phyloP scores from a whole-genome alignment of 2,888 invertebrate species.

The Metacarcinus magister region DNA sequence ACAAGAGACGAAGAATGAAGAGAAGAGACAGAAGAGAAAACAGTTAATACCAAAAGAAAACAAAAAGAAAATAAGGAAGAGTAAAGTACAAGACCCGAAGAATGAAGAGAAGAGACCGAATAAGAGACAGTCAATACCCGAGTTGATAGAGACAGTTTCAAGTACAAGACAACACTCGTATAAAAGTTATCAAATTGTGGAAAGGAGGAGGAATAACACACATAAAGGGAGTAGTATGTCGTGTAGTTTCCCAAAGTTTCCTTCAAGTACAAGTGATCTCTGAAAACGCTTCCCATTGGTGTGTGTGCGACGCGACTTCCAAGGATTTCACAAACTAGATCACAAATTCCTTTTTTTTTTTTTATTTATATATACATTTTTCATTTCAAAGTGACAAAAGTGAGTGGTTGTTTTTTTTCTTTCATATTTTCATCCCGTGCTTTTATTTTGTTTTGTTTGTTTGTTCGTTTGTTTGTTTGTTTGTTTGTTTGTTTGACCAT shows the following conservation, averaged over 20 bases:
- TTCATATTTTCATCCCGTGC: background rate
- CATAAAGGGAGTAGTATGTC: background rate
- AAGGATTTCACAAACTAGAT: background rate
- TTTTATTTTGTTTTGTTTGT: constrained; percentile 4
- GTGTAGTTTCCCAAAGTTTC: background rate
- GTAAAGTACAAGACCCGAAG: background rate
- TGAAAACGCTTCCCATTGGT: background rate
- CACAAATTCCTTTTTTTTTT: background rate
- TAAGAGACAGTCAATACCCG: background rate
- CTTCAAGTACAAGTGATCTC: background rate
- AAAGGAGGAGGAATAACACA: background rate
- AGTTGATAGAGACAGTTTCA: background rate
- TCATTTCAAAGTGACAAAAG: background rate
- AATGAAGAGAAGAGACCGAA: too few species aligned
- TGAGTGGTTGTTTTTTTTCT: background rate
- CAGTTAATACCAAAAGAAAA: background rate
- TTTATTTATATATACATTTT: background rate
- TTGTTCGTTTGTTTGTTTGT: too few species aligned
- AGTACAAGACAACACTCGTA: background rate
- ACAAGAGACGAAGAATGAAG: background rate
- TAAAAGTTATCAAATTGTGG: background rate
- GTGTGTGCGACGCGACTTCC: background rate
- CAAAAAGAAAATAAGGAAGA: background rate
- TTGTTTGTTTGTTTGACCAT: background rate
- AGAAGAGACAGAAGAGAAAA: background rate